Conservation (phyloP, 2,113 vertebrate genomes). For the Saccopteryx leptura region DNA sequence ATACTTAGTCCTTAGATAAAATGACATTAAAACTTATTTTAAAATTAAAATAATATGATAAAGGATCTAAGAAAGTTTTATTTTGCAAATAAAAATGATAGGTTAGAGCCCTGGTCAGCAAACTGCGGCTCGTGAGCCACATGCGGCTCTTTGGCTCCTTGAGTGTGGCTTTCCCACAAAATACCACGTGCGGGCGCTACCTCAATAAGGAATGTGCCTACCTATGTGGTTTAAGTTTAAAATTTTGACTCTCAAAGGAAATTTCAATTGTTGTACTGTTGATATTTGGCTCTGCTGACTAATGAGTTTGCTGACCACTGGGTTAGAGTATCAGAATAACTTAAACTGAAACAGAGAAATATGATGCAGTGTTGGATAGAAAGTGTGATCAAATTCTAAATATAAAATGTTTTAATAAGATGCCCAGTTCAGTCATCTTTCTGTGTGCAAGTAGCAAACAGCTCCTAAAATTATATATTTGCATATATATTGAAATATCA, state of each 20-base stretch:
- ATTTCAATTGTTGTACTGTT: too few relatives aligned
- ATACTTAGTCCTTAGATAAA: background rate
- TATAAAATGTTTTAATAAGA: background rate
- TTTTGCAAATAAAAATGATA: background rate
- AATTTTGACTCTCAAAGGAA: too few relatives aligned
- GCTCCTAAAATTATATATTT: background rate
- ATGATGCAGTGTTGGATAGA: background rate
- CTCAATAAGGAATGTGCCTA: too few relatives aligned
- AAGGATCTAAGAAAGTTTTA: background rate
- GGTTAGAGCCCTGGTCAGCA: background rate
- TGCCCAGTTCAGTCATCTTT: background rate
- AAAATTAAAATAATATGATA: background rate
- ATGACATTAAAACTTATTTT: conserved; percentile 8
- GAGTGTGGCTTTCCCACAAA: too few relatives aligned
- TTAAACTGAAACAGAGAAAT: background rate
- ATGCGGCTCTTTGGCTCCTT: too few relatives aligned
- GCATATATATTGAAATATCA: background rate
- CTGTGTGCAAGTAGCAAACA: background rate
- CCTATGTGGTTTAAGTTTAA: too few relatives aligned
- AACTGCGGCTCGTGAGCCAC: too few relatives aligned
- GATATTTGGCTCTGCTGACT: too few relatives aligned
- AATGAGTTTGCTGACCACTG: too few relatives aligned
- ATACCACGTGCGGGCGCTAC: too few relatives aligned
- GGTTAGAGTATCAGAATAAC: background rate
- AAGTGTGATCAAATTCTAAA: conserved; percentile 32